Evolutionary conservation across 1,140 invertebrate species (phyloP), one percentile per base, ranked within the genome.

Genomic region (Bombus waltoni): DNA sequence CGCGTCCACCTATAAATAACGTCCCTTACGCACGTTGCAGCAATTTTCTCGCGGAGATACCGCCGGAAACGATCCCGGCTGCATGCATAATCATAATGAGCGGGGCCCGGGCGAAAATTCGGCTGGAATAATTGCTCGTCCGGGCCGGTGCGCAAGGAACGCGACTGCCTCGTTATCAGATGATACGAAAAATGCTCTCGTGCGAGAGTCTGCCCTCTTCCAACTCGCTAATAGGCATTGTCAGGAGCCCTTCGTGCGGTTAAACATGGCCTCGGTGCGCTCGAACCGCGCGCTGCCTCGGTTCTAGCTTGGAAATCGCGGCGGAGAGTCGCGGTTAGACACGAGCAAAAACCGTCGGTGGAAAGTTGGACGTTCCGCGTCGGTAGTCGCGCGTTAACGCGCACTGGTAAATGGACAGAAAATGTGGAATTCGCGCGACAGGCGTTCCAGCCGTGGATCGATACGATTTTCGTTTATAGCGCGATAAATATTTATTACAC

Each of bases 1-100:
- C 44, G 38, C 38, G 47, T 70, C 76, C 47, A 79, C 75, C 83
- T 62, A 85, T 85, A 85, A 85, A 85, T 85, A 85, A 85, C 77
- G 42, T 80, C 77, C 78, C 75, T 80, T 85, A 80, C 83, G 83
- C 83, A 62, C 77, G 83, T 59, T 72, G 83, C 70, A 53, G 83
- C 83, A 80, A 85, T 85, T 85, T 85, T 85, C 83, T 85, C 76
- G 83, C 77, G 42, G 40, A 62, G 77, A 85, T 85, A 85, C 76
- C 38, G 22, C 77, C 68, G 83, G 83, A 85, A 85, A 80, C 83
- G 83, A 85, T 85, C 77, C 77, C 8, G 32, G 53, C 74, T 57
- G 74, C 76, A 53, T 65, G 83, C 77, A 80, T 85, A 85, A 85
- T 85, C 76, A 68, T 65, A 85, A 80, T 32, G 76, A 80, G 77